Conservation (phyloP, 2,113 vertebrate genomes). For the Phaethornis superciliosus region DNA sequence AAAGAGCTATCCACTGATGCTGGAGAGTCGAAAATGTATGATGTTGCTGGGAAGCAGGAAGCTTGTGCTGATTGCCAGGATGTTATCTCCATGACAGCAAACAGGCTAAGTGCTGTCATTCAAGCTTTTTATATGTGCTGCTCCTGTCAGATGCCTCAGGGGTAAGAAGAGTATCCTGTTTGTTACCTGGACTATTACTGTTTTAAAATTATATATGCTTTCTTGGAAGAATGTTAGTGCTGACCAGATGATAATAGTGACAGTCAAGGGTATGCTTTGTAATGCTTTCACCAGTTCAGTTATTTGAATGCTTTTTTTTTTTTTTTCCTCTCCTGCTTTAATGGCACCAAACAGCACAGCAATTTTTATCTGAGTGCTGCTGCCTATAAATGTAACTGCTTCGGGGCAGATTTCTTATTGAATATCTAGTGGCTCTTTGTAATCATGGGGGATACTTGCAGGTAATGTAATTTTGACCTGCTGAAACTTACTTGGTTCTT, state of each 20-base stretch:
- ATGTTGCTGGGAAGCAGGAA: slow-evolving; percentile 80
- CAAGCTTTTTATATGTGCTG: slow-evolving; percentile 99
- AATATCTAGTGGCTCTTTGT: neutral
- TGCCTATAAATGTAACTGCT: neutral
- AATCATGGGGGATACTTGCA: neutral
- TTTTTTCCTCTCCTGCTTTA: neutral
- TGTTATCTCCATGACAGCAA: slow-evolving; percentile 97
- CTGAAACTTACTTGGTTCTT: neutral
- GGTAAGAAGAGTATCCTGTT: slow-evolving; percentile 78
- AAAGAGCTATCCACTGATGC: slow-evolving; percentile 55
- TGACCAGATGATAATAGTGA: neutral
- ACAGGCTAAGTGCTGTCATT: slow-evolving; percentile 95
- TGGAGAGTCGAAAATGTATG: slow-evolving; percentile 60
- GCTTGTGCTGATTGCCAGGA: slow-evolving; percentile 88
- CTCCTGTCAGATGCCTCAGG: slow-evolving; percentile 97
- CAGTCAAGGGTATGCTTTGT: neutral
- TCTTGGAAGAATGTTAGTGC: neutral
- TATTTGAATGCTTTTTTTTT: neutral
- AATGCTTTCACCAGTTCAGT: neutral
- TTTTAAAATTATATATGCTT: neutral
- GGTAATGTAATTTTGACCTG: neutral
- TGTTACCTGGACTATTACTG: neutral
- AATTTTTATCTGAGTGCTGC: neutral
- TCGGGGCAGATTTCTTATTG: neutral
- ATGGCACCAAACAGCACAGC: neutral